Evolutionary conservation across 2,888 invertebrate genomes (phyloP), one percentile per base, ranked within the genome.

Genomic region (Chymomyza fuscimana): DNA sequence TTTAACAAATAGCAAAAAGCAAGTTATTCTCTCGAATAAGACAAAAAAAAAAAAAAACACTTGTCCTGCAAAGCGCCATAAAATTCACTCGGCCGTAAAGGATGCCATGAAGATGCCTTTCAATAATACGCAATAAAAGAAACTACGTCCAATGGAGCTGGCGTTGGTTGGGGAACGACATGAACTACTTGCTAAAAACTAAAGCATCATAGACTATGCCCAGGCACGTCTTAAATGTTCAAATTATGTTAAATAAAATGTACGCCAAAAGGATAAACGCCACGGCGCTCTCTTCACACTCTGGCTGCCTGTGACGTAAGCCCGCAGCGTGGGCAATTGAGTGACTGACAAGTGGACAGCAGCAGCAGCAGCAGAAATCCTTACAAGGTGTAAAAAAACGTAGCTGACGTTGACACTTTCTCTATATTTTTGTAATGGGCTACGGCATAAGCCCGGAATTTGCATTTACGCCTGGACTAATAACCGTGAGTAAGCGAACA

Each of bases 161-260:
- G 65, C 76, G 74, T 79, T 67, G 63, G 73, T 69, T 74, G 70
- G 73, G 74, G 32, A 5, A 32, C 76, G 74, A 82, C 87, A 88
- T 87, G 82, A 88, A 85, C 86, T 85, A 62, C 40, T 46, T 46
- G 40, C 15, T 22, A 29, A 85, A 85, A 86, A 85, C 89, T 88
- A 85, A 87, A 85, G 82, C 87, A 81, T 77, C 82, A 82, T 82
- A 88, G 82, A 46, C 83, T 85, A 85, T 85, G 85, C 85, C 63
- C 76, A 86, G 86, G 79, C 85, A 85, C 85, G 85, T 88, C 85
- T 87, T 88, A 86, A 85, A 88, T 88, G 89, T 85, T 87, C 70
- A 88, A 88, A 87, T 85, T 85, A 85, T 85, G 85, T 85, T 82
- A 85, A 85, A 87, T 85, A 85, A 87, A 81, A 81, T 87, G 88